Evolutionary conservation across 2,888 invertebrate species (phyloP).

Genomic region (Aphidius colemani): DNA sequence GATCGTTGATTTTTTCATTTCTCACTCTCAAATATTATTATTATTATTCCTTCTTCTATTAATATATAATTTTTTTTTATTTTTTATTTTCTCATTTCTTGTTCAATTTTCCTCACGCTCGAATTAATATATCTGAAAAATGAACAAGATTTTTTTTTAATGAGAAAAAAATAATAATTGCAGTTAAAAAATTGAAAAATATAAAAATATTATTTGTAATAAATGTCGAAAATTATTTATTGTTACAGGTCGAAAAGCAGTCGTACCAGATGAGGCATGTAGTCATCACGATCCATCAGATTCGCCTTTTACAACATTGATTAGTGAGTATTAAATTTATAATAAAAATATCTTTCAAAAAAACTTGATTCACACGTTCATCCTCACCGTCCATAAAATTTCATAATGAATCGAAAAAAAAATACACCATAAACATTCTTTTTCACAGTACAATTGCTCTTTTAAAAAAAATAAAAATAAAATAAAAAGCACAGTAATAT

Average conservation of each 20-base stretch:
- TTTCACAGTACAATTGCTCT: no score
- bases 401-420: no score
- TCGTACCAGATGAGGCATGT: constrained; percentile 71
- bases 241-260: constrained; percentile 52
- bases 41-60: not conserved
- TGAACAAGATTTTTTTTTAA: not conserved
- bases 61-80: constrained; percentile 16
- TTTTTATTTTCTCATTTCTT: constrained; percentile 7
- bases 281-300: constrained; percentile 62
- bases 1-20: constrained; percentile 15
- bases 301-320: constrained; percentile 68
- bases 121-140: not conserved
- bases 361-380: no score
- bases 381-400: no score
- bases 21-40: constrained; percentile 3
- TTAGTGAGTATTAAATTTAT: constrained; percentile 64
- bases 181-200: not conserved
- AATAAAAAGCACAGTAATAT: constrained; percentile 8
- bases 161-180: constrained; percentile 1
- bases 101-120: not conserved
- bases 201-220: constrained; percentile 13
- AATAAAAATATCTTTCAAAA: not conserved
- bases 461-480: no score
- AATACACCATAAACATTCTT: no score
- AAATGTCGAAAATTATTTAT: constrained; percentile 16